These are phyloP conservation scores for Oryzias sinensis DNA, from an alignment of 2,797 vertebrate genomes.

Conservation along the genomic window DNA sequence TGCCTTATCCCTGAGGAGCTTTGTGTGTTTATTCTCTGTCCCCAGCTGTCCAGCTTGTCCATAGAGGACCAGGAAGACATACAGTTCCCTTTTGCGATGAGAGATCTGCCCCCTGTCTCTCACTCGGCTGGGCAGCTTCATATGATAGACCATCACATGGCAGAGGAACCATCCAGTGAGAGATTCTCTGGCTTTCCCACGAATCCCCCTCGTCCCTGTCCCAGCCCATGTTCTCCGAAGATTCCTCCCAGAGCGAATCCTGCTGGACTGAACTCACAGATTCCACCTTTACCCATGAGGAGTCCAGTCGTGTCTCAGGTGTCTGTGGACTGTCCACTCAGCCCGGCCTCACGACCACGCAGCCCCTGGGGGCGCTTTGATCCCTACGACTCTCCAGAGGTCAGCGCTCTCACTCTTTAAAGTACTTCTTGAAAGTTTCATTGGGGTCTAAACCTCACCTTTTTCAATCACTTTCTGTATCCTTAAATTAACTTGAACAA, in stretches of 20 bases:
- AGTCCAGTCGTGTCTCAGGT: conserved; percentile 63
- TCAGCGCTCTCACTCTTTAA: conserved; percentile 38
- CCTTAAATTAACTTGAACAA: background rate
- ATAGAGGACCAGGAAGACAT: conserved; percentile 82
- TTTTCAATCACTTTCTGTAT: background rate
- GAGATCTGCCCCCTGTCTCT: conserved; percentile 64
- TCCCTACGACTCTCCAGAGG: conserved; percentile 92
- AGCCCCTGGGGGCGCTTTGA: conserved; percentile 90
- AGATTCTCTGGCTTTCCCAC: conserved; percentile 25
- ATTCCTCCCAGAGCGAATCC: conserved; percentile 44
- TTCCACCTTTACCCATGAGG: conserved; percentile 38
- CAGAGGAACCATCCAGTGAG: conserved; percentile 36
- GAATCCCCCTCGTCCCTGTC: conserved; percentile 29
- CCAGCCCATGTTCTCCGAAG: conserved; percentile 20
- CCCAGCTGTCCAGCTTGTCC: conserved; percentile 71
- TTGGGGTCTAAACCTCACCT: background rate
- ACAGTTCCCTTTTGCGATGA: conserved; percentile 83
- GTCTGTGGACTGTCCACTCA: conserved; percentile 80
- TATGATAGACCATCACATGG: conserved; percentile 18
- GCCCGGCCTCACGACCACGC: conserved; percentile 77
- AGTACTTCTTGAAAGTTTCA: background rate
- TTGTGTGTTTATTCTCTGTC: conserved; percentile 6
- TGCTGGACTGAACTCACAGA: conserved; percentile 26
- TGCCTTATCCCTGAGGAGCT: background rate
- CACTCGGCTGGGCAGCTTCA: conserved; percentile 32